These are phyloP conservation scores for Doryteuthis pealeii DNA, from an alignment of 1,140 invertebrate genomes.

Conservation along the genomic window DNA sequence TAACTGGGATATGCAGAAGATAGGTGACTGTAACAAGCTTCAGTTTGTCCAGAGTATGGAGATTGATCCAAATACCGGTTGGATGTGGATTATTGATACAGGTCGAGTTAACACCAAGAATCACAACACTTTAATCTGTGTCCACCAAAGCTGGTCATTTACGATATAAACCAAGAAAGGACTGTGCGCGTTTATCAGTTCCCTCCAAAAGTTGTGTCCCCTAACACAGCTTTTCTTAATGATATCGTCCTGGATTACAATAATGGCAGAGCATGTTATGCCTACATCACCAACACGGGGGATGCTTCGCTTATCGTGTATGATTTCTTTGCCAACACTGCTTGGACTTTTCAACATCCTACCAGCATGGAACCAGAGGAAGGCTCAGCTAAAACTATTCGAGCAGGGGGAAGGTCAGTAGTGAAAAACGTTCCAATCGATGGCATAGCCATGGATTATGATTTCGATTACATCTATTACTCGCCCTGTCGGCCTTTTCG, in stretches of 20 bases:
- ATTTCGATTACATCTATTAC: slow-evolving; percentile 37
- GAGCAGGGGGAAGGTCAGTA: slow-evolving; percentile 11
- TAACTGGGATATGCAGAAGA: slow-evolving; percentile 31
- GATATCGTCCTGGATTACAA: slow-evolving; percentile 44
- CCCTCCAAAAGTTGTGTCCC: slow-evolving; percentile 28
- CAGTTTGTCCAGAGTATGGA: slow-evolving; percentile 47
- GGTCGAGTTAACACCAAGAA: slow-evolving; percentile 25
- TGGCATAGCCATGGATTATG: slow-evolving; percentile 38
- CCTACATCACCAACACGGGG: slow-evolving; percentile 36
- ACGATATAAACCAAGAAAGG: slow-evolving; percentile 23
- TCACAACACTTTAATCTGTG: slow-evolving; percentile 23
- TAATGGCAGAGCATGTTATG: slow-evolving; percentile 26
- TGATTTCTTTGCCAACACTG: background rate
- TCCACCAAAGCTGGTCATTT: slow-evolving; percentile 35
- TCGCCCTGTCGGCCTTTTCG: slow-evolving; percentile 24
- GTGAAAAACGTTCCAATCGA: slow-evolving; percentile 25
- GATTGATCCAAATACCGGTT: slow-evolving; percentile 39
- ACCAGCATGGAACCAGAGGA: background rate
- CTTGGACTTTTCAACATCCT: background rate
- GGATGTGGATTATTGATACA: slow-evolving; percentile 41
- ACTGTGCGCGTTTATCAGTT: slow-evolving; percentile 24
- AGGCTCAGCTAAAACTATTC: background rate
- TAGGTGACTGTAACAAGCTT: slow-evolving; percentile 34
- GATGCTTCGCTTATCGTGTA: slow-evolving; percentile 16
- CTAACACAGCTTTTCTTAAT: slow-evolving; percentile 32